Conservation (phyloP, 2,797 vertebrate species). For the Melanotaenia nigrans region DNA sequence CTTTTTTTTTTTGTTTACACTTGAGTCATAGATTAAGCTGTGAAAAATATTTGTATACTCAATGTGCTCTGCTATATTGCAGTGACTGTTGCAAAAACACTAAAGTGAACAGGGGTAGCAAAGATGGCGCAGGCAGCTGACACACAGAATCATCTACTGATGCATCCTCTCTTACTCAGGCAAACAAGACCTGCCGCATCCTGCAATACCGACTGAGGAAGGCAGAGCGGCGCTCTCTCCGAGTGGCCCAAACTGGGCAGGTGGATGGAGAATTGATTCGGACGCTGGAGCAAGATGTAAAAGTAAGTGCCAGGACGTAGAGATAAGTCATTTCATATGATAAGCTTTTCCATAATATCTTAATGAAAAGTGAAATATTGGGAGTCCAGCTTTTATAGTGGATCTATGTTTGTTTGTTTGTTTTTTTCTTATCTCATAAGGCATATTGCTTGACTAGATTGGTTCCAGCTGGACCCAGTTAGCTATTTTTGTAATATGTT, state of each 20-base stretch:
- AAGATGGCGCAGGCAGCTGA: not conserved
- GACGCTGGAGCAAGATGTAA: constrained; percentile 95
- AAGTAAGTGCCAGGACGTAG: constrained; percentile 80
- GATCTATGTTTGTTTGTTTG: not conserved
- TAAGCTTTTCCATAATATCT: not conserved
- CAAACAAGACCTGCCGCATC: constrained; percentile 97
- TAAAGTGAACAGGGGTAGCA: not conserved
- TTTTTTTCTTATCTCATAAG: not conserved
- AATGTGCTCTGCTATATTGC: not conserved
- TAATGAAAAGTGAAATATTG: not conserved
- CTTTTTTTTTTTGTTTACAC: not conserved
- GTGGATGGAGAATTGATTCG: constrained; percentile 95
- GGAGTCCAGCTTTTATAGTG: not conserved
- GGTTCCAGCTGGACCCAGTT: not conserved
- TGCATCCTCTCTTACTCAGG: constrained; percentile 60
- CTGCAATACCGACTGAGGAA: constrained; percentile 97
- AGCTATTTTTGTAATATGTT: not conserved
- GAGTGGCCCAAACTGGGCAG: constrained; percentile 94
- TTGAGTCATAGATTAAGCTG: not conserved
- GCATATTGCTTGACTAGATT: not conserved
- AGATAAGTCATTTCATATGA: not conserved
- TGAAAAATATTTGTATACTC: not conserved
- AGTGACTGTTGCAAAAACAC: constrained; percentile 2
- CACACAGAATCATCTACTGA: not conserved
- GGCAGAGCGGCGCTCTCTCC: constrained; percentile 94